A percentile compares a stretch with the other conserved stretches of the same genome.
phyloP scores from a whole-genome alignment of 2,797 vertebrate species.

The Staurois parvus region DNA sequence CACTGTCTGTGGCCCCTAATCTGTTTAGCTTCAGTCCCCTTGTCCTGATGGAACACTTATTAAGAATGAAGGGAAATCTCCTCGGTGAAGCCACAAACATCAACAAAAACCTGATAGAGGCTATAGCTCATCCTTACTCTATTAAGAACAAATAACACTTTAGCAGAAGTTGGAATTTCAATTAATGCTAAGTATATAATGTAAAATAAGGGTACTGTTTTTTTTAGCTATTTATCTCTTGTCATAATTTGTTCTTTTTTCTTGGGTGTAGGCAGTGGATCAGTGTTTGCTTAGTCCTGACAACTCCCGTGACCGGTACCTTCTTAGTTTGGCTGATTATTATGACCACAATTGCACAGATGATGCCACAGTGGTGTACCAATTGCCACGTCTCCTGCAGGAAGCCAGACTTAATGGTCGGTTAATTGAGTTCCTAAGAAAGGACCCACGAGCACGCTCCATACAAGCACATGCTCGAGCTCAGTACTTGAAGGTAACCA shows the following conservation, averaged over 20 bases:
- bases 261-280: conserved; percentile 48
- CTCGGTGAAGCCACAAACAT: no score
- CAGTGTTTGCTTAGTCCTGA: conserved; percentile 37
- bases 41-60: no score
- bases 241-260: not conserved
- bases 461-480: conserved; percentile 38
- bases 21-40: no score
- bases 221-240: not conserved
- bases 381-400: conserved; percentile 45
- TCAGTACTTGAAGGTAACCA: conserved; percentile 49
- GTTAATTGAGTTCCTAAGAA: conserved; percentile 51
- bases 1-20: no score
- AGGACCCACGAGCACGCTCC: conserved; percentile 21
- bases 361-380: conserved; percentile 36
- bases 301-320: conserved; percentile 16
- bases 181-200: no score
- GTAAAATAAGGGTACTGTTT: no score
- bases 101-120: no score
- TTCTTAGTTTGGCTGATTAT: conserved; percentile 42
- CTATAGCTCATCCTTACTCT: no score
- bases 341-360: conserved; percentile 52
- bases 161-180: no score
- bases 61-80: no score
- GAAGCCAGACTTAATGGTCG: conserved; percentile 44
- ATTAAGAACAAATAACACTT: no score